Base-by-base conservation (phyloP, 2,888 invertebrate species). In the Sthenelais limicola region DNA sequence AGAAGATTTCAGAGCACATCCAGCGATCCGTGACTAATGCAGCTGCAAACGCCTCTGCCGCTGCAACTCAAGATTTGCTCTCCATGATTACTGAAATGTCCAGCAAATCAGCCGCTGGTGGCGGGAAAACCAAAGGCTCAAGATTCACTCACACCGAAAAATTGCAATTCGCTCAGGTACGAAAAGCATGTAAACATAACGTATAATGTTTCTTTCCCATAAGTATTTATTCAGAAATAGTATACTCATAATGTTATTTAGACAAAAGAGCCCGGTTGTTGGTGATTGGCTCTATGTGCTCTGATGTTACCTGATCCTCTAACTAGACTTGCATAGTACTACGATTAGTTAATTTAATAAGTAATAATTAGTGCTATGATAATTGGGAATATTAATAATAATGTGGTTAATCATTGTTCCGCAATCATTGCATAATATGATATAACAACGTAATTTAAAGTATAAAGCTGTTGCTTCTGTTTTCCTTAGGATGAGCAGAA, bases 71-170 rank as follows among this genome's bases (percentile, higher is more conserved):
- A 62, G 62, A 62, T 15, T 24, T 62, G n/a, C 38, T 62, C 4
- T 35, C 62, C 62, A 62, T 72, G 24, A 26, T 76, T n/a, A 66
- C 52, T n/a, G 74, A 79, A 7, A 82, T 84, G n/a, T 79, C 81
- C 68, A 80, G 80, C 12, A 76, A 80, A n/a, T 78, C 80, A 12
- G 12, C 62, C 12, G 68, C 75, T 30, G 69, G 73, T 3, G 74
- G 74, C n/a, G 67, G 75, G 28, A 84, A 81, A 78, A 81, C 81
- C 3, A 86, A 87, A 74, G 86, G 86, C 4, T 87, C 87, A 15
- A 76, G 87, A 21, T 88, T 88, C 75, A 83, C 85, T 15, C 87
- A 87, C 73, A 81, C 85, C n/a, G 86, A 88, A 75, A 85, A 87
- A 76, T 80, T 88, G 3, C 84, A 87, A 66, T 87, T 86, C 81